phyloP scores from a whole-genome alignment of 1,140 invertebrate species.

The Sycophila sp. region DNA sequence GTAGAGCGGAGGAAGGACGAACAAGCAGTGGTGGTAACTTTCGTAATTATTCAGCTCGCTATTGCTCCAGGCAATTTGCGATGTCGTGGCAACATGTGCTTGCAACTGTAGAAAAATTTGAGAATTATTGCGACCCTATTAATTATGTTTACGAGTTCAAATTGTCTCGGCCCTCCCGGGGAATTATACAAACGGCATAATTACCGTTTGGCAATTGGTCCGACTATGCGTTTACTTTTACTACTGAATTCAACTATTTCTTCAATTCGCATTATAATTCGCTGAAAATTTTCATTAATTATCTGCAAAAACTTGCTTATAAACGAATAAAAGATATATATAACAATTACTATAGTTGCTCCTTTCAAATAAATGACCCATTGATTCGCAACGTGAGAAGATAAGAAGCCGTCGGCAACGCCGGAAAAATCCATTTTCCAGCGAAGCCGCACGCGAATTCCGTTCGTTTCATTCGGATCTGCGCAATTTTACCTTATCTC shows the following conservation, averaged over 20 bases:
- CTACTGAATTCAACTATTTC: background rate
- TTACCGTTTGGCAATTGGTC: conserved; percentile 18
- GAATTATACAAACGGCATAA: conserved; percentile 53
- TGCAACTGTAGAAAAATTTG: conserved; percentile 58
- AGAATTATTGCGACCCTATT: conserved; percentile 63
- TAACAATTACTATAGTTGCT: too few species aligned
- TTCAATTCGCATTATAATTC: background rate
- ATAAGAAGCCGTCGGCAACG: conserved; percentile 15
- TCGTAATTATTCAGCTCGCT: conserved; percentile 66
- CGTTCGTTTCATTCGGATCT: too few species aligned
- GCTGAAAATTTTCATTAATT: background rate
- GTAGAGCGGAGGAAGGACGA: conserved; percentile 7
- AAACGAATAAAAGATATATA: background rate
- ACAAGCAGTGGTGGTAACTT: conserved; percentile 51
- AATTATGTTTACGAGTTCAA: conserved; percentile 66
- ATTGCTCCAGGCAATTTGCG: conserved; percentile 64
- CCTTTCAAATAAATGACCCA: too few species aligned
- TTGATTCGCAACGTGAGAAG: too few species aligned
- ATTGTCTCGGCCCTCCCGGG: conserved; percentile 53
- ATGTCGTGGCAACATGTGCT: conserved; percentile 60
- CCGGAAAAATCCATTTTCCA: conserved; percentile 17
- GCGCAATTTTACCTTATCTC: conserved; percentile 12
- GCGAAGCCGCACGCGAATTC: background rate
- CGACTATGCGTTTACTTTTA: conserved; percentile 1
- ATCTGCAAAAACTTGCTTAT: background rate